Conservation (phyloP, 2,113 vertebrate species). For the Boulengeromyrus knoepffleri region DNA sequence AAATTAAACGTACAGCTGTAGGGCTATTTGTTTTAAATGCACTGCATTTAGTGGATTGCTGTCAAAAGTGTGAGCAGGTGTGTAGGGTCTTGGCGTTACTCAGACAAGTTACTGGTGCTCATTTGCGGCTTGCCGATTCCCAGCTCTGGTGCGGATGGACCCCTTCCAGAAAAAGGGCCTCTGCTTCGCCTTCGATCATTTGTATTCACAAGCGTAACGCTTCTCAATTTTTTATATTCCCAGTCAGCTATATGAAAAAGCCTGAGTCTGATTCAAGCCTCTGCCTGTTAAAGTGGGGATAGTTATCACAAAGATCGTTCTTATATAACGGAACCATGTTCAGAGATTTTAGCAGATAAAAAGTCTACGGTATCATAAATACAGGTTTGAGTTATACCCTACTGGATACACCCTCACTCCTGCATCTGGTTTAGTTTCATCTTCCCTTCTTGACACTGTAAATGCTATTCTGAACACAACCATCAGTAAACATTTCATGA, state of each 20-base stretch:
- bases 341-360: not conserved
- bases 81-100: not conserved
- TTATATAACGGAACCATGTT: not conserved
- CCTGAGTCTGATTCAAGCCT: not conserved
- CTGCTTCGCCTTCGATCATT: not conserved
- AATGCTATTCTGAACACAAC: not conserved
- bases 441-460: not conserved
- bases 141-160: not conserved
- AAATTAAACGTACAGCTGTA: not conserved
- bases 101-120: not conserved
- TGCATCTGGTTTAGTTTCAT: not conserved
- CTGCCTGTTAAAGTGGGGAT: not conserved
- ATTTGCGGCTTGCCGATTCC: not conserved
- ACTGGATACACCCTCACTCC: not conserved
- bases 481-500: not conserved
- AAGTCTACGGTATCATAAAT: not conserved
- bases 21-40: not conserved
- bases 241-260: not conserved
- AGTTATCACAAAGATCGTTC: not conserved
- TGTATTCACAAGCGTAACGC: not conserved
- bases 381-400: not conserved
- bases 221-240: conserved; percentile 8
- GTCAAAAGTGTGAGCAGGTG: not conserved
- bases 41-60: not conserved
- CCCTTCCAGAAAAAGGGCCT: not conserved